These are phyloP conservation scores for Thinocorus orbignyianus DNA, from an alignment of 2,113 vertebrate genomes.

Conservation along the genomic window DNA sequence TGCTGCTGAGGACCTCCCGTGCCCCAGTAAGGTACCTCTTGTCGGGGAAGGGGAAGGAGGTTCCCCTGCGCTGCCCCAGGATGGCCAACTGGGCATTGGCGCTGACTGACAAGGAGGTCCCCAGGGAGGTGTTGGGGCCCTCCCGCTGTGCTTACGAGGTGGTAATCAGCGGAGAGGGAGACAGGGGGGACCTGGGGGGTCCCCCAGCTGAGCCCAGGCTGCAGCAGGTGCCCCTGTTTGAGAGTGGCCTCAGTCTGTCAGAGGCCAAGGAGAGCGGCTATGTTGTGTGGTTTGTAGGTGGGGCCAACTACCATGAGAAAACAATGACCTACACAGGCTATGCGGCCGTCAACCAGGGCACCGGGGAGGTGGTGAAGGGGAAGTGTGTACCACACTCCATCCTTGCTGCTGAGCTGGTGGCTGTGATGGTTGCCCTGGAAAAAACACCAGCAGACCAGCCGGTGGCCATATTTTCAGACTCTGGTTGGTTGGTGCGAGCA, in stretches of 20 bases:
- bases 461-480: constrained; percentile 28
- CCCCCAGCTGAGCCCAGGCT: background rate
- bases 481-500: constrained; percentile 19
- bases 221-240: background rate
- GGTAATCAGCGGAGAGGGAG: background rate
- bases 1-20: constrained; percentile 18
- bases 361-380: constrained; percentile 35
- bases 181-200: accelerated
- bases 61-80: background rate
- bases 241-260: constrained; percentile 28
- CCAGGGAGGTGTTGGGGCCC: accelerated
- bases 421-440: background rate
- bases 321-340: constrained; percentile 43
- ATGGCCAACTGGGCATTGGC: constrained; percentile 16
- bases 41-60: background rate
- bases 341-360: background rate
- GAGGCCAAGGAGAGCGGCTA: constrained; percentile 43
- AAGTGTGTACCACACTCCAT: constrained; percentile 52
- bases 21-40: background rate
- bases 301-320: constrained; percentile 17
- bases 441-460: background rate
- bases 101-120: background rate
- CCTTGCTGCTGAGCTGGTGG: constrained; percentile 55
- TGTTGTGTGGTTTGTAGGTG: background rate
- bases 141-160: background rate